Evolutionary conservation across 2,113 vertebrate species (phyloP).

Genomic region (Aldabrachelys gigantea): DNA sequence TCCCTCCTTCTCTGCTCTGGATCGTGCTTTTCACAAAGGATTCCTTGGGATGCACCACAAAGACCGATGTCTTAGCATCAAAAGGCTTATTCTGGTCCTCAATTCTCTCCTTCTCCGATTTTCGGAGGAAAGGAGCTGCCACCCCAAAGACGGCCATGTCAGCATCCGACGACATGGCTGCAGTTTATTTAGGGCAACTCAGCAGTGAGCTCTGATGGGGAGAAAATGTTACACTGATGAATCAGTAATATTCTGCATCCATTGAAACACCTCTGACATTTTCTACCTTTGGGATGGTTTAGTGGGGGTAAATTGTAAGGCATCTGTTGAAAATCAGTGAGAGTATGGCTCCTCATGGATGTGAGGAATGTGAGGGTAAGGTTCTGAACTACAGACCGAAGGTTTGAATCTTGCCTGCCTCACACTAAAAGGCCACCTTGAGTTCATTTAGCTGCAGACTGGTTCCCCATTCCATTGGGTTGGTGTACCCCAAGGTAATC

Average conservation of each 20-base stretch:
- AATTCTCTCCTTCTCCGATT: slow-evolving; percentile 89
- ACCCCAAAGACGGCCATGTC: slow-evolving; percentile 89
- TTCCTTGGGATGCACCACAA: slow-evolving; percentile 78
- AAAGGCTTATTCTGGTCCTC: slow-evolving; percentile 86
- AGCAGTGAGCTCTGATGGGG: slow-evolving; percentile 23
- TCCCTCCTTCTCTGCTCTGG: slow-evolving; percentile 74
- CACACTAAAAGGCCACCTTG: background rate
- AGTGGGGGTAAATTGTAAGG: background rate
- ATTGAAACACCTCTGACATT: background rate
- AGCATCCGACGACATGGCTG: slow-evolving; percentile 84
- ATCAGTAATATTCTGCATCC: background rate
- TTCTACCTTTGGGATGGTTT: background rate
- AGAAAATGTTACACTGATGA: background rate
- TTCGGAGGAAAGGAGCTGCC: slow-evolving; percentile 86
- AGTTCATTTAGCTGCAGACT: background rate
- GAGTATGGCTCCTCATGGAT: background rate
- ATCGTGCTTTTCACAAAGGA: slow-evolving; percentile 80
- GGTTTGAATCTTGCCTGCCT: background rate
- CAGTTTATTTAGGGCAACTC: background rate
- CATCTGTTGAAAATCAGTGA: background rate
- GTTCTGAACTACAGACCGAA: background rate
- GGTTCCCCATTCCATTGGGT: background rate
- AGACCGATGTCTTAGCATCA: slow-evolving; percentile 79
- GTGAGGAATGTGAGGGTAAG: background rate
- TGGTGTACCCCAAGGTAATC: background rate